phyloP scores from a whole-genome alignment of 2,797 vertebrate species.

The Spheniscus humboldti region DNA sequence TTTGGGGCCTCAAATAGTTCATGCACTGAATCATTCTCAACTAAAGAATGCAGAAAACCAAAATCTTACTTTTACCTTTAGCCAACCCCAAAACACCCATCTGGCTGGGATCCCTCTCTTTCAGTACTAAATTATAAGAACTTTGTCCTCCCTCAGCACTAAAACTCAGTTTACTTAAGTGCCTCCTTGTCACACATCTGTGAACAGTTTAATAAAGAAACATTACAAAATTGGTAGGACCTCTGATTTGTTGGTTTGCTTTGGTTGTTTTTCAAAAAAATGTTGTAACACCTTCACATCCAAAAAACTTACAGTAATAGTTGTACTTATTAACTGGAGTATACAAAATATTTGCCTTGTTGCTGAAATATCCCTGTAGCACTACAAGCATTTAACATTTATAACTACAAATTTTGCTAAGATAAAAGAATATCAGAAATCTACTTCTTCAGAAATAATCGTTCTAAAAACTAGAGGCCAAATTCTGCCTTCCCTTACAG shows the following conservation, averaged over 20 bases:
- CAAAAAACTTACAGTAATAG: neutral
- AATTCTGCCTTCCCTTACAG: neutral
- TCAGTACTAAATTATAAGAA: neutral
- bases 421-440: neutral
- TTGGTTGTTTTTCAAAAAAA: neutral
- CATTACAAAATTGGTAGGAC: neutral
- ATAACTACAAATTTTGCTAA: neutral
- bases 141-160: neutral
- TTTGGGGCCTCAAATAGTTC: neutral
- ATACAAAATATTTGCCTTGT: neutral
- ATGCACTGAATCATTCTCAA: neutral
- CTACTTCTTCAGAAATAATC: neutral
- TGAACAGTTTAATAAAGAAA: neutral
- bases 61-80: neutral
- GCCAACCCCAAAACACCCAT: neutral
- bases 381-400: conserved; percentile 9
- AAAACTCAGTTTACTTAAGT: neutral
- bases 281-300: neutral
- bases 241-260: neutral
- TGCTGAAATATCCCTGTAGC: neutral
- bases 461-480: neutral
- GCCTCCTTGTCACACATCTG: neutral
- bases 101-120: neutral
- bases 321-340: neutral
- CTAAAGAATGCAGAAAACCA: neutral